A percentile compares a stretch with the other conserved stretches of the same genome.
phyloP scores from a whole-genome alignment of 2,888 invertebrate species.

The Amphipoea oculea region DNA sequence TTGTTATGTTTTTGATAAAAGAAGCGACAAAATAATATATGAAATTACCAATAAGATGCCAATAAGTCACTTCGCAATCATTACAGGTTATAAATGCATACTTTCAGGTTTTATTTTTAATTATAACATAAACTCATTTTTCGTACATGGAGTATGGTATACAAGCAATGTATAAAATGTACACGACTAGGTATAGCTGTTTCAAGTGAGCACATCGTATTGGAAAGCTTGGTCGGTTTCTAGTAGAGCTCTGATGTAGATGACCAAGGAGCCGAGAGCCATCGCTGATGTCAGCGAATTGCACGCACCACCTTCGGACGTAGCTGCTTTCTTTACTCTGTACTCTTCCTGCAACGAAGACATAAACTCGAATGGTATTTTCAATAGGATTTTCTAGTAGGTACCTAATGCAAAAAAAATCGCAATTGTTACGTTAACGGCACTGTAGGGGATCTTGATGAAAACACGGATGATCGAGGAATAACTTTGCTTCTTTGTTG shows the following conservation, averaged over 20 bases:
- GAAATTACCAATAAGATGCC: background rate
- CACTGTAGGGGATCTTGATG: too few species aligned
- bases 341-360: constrained; percentile 80
- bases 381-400: background rate
- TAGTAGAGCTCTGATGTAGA: constrained; percentile 84
- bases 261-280: constrained; percentile 83
- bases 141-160: constrained; percentile 18
- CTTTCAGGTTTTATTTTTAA: constrained; percentile 23
- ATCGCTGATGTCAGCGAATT: constrained; percentile 86
- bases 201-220: constrained; percentile 82
- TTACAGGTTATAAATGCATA: constrained; percentile 13
- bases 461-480: too few species aligned
- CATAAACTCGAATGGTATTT: background rate
- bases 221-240: constrained; percentile 88
- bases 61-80: background rate
- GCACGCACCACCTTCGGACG: constrained; percentile 84
- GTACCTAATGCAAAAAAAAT: background rate
- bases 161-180: constrained; percentile 9
- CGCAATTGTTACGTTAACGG: background rate
- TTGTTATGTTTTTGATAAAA: background rate
- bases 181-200: background rate
- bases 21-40: background rate
- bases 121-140: constrained; percentile 1
- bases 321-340: constrained; percentile 83
- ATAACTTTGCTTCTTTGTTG: too few species aligned